Evolutionary conservation across 1,140 invertebrate species (phyloP).

Genomic region (Anastrepha obliqua): DNA sequence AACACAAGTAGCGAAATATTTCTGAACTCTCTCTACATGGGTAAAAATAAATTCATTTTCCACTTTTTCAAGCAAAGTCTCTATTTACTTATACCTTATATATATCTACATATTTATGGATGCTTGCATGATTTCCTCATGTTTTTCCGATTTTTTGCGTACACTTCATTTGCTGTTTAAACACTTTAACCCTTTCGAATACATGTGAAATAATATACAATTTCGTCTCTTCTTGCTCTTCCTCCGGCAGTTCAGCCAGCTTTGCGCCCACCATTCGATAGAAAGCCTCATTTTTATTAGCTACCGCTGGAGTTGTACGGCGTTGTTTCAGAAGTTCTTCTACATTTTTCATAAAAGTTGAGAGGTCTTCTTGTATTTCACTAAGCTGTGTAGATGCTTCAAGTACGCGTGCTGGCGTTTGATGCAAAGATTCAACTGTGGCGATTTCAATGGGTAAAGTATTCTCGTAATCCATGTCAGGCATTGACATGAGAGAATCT

Average conservation of each 20-base stretch:
- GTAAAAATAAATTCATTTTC: no score
- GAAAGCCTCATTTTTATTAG: constrained; percentile 14
- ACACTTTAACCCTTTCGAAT: not conserved
- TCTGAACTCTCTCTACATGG: no score
- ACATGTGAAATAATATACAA: not conserved
- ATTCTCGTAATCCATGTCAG: not conserved
- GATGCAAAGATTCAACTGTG: not conserved
- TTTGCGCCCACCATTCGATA: not conserved
- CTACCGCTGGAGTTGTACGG: not conserved
- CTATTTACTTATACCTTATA: no score
- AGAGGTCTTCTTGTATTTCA: not conserved
- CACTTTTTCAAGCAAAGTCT: no score
- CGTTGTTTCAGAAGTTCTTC: not conserved
- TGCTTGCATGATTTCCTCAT: no score
- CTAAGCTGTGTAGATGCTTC: not conserved
- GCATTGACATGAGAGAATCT: not conserved
- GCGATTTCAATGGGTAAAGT: not conserved
- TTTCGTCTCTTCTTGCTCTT: not conserved
- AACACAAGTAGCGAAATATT: no score
- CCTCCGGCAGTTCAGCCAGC: not conserved
- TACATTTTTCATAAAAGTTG: not conserved
- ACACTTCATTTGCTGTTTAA: not conserved
- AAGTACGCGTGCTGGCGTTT: not conserved
- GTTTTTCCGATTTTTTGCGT: not conserved
- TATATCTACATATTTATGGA: no score